Percentiles rank a stretch among this genome's conserved stretches.
These are phyloP conservation scores for Grammomys surdaster DNA, from an alignment of 2,113 vertebrate species.

Conservation along the genomic window DNA sequence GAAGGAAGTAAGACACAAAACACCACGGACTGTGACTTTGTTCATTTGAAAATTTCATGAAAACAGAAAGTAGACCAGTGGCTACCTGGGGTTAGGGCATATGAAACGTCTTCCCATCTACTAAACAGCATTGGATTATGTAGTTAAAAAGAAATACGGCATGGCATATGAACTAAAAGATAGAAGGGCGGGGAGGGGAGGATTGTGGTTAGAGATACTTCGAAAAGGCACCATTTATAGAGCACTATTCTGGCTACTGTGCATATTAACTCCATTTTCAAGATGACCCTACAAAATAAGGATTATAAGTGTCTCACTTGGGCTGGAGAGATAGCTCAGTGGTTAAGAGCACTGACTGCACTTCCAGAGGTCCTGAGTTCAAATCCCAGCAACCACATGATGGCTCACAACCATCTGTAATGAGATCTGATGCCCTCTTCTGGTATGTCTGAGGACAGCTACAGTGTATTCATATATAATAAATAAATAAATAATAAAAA, in stretches of 20 bases:
- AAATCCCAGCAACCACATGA: no score
- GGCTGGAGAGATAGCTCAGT: no score
- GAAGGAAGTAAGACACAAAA: slow-evolving; percentile 30
- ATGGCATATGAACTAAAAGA: not conserved
- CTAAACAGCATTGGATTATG: not conserved
- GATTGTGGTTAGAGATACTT: not conserved
- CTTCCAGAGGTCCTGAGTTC: no score
- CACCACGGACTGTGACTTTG: not conserved
- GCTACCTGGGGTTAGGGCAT: not conserved
- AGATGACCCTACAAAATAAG: not conserved
- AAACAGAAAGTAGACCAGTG: slow-evolving; percentile 6
- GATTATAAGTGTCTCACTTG: no score
- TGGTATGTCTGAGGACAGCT: no score
- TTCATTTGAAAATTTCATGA: not conserved
- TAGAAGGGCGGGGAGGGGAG: not conserved
- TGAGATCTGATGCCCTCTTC: no score
- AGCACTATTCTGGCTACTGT: not conserved
- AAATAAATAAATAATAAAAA: no score
- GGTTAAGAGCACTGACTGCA: no score
- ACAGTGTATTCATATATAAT: no score
- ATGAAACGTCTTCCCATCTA: not conserved
- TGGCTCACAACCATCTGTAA: no score
- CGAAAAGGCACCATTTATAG: slow-evolving; percentile 9
- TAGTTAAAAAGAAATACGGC: slow-evolving; percentile 1
- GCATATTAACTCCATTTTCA: not conserved